Conservation (phyloP, 2,113 vertebrate genomes). For the Scomber colias region DNA sequence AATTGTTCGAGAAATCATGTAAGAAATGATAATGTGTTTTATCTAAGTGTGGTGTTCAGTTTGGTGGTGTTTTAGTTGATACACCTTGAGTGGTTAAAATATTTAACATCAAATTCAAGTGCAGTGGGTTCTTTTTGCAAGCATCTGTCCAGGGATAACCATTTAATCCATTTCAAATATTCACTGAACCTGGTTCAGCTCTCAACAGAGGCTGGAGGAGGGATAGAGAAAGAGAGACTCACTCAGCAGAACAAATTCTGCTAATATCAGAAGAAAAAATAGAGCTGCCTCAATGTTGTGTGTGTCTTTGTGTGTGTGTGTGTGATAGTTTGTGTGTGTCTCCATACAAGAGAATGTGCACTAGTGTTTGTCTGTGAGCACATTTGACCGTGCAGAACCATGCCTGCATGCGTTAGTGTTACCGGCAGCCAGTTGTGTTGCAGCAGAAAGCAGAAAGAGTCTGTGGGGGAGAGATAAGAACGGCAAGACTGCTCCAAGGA, state of each 20-base stretch:
- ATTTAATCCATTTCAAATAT: constrained; percentile 71
- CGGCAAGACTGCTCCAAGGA: constrained; percentile 73
- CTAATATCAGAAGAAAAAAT: constrained; percentile 65
- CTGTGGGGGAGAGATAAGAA: constrained; percentile 83
- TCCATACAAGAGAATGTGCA: constrained; percentile 35
- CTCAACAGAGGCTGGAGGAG: constrained; percentile 44
- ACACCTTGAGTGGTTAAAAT: constrained; percentile 24
- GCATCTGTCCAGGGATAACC: constrained; percentile 60
- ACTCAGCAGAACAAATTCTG: constrained; percentile 75
- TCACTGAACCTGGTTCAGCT: constrained; percentile 66
- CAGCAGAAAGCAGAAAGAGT: constrained; percentile 75
- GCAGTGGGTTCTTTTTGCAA: constrained; percentile 23
- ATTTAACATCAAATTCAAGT: constrained; percentile 38
- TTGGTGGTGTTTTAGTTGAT: neutral
- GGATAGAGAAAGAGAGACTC: constrained; percentile 19
- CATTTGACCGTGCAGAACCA: constrained; percentile 55
- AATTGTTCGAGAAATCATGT: neutral
- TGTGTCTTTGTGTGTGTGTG: constrained; percentile 21
- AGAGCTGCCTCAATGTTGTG: constrained; percentile 51
- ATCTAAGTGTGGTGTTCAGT: neutral
- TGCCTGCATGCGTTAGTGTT: constrained; percentile 65
- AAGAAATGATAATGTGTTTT: neutral
- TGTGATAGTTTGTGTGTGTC: constrained; percentile 28
- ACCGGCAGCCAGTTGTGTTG: constrained; percentile 72
- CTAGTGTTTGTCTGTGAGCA: constrained; percentile 56